Conservation (phyloP, 2,113 vertebrate species). For the Asarcornis scutulata region DNA sequence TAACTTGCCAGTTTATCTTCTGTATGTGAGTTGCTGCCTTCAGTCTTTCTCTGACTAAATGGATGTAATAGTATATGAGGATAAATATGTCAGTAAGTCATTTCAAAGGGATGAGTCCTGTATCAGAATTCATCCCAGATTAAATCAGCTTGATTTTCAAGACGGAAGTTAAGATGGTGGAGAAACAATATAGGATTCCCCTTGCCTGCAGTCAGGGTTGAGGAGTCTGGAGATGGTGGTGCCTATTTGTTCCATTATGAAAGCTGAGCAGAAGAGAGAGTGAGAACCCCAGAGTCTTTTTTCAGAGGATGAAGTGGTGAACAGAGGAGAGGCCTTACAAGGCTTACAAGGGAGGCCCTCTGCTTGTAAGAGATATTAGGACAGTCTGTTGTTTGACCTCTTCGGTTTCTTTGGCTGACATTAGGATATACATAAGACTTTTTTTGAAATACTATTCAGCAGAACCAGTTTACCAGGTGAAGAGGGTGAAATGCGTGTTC, state of each 20-base stretch:
- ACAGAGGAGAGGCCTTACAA: neutral
- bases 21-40: slow-evolving; percentile 18
- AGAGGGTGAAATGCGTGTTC: neutral
- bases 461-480: neutral
- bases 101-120: neutral
- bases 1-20: slow-evolving; percentile 38
- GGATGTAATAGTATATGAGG: neutral
- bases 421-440: neutral
- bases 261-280: neutral
- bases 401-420: neutral
- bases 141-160: neutral
- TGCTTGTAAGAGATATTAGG: neutral
- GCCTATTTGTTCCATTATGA: neutral
- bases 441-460: neutral
- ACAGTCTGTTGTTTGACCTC: neutral
- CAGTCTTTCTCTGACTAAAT: slow-evolving; percentile 19
- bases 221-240: neutral
- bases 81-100: neutral
- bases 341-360: neutral
- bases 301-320: neutral
- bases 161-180: neutral
- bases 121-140: neutral
- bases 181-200: neutral
- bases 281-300: neutral
- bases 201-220: neutral